A percentile compares a stretch with the other conserved stretches of the same genome.
phyloP scores from a whole-genome alignment of 2,113 vertebrate genomes.

The Poecilia latipinna region DNA sequence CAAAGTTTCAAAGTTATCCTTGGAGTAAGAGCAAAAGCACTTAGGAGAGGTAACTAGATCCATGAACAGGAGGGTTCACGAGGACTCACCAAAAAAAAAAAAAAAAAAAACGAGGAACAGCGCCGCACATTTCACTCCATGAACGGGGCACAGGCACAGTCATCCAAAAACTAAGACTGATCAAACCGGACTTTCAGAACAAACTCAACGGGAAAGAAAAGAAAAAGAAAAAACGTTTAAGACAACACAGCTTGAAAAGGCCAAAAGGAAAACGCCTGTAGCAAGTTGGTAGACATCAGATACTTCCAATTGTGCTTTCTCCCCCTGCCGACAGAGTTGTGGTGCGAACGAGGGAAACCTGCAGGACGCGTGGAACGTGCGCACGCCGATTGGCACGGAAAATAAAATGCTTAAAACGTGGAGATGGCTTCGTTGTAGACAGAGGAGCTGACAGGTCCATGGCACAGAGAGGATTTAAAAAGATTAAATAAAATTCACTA shows the following conservation, averaged over 20 bases:
- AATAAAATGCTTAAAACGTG: too few relatives aligned
- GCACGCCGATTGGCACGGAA: slow-evolving; percentile 1
- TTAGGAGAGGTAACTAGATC: slow-evolving; percentile 53
- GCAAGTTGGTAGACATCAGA: slow-evolving; percentile 26
- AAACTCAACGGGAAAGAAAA: slow-evolving; percentile 14
- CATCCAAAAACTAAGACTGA: slow-evolving; percentile 9
- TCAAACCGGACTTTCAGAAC: slow-evolving; percentile 11
- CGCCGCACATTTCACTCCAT: slow-evolving; percentile 47
- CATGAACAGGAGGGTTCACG: slow-evolving; percentile 47
- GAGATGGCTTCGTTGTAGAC: neutral
- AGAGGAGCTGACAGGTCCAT: neutral
- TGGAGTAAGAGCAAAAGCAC: slow-evolving; percentile 56
- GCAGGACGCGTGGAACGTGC: slow-evolving; percentile 1
- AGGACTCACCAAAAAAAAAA: slow-evolving; percentile 11
- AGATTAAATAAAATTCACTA: too few relatives aligned
- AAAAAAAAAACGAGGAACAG: slow-evolving; percentile 26
- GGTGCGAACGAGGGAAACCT: neutral
- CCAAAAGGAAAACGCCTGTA: neutral
- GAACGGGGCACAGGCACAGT: slow-evolving; percentile 5
- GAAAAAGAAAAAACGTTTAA: slow-evolving; percentile 2
- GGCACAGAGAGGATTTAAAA: too few relatives aligned
- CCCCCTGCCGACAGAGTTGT: slow-evolving; percentile 2
- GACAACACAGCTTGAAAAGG: slow-evolving; percentile 38
- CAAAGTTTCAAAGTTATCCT: slow-evolving; percentile 56
- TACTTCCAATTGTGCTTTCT: slow-evolving; percentile 46